phyloP scores from a whole-genome alignment of 2,888 invertebrate genomes.

The Chloroclystis v-ata region DNA sequence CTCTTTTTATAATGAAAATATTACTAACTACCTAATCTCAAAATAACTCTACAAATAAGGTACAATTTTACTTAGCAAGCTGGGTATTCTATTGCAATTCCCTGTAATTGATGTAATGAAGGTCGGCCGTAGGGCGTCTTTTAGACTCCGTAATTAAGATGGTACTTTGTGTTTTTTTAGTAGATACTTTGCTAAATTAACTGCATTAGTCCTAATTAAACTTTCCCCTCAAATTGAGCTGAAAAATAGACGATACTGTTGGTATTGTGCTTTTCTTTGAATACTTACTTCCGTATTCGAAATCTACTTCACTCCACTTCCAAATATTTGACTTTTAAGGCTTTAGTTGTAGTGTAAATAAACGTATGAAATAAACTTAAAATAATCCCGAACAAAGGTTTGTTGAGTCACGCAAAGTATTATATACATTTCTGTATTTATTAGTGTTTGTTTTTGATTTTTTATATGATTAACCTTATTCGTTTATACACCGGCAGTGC shows the following conservation, averaged over 20 bases:
- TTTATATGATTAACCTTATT: no score
- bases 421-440: no score
- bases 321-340: no score
- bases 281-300: not conserved
- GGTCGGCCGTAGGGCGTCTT: constrained; percentile 56
- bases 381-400: no score
- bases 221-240: constrained; percentile 7
- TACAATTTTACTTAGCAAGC: constrained; percentile 24
- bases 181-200: constrained; percentile 24
- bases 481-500: no score
- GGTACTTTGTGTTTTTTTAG: constrained; percentile 38
- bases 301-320: no score
- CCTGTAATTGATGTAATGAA: constrained; percentile 62
- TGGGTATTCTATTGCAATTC: constrained; percentile 20
- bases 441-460: no score
- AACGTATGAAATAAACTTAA: no score
- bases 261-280: not conserved
- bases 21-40: no score
- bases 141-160: constrained; percentile 62
- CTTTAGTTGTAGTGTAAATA: no score
- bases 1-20: no score
- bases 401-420: no score
- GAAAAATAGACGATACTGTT: constrained; percentile 30
- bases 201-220: constrained; percentile 19
- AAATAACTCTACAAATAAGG: constrained; percentile 20